Base-by-base conservation (phyloP, 2,113 vertebrate genomes). In the Anseranas semipalmata region DNA sequence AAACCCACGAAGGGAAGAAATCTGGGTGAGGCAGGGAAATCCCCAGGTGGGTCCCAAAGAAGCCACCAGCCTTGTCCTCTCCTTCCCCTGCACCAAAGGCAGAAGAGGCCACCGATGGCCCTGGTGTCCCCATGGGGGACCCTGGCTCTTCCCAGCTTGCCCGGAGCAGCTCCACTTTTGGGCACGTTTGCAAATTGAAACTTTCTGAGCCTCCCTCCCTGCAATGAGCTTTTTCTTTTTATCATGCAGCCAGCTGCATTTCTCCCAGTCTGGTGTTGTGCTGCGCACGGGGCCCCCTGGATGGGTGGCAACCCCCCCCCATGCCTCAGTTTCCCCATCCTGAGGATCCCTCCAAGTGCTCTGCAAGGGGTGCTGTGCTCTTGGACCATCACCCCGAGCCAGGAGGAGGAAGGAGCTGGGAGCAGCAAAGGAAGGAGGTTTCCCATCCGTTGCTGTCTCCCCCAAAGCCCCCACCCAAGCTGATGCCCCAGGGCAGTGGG, bases 11-110 rank as follows among this genome's bases (percentile, higher is more conserved):
- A 78, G 62, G 14, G 59, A 79, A 95, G 68, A 90, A 84, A 86
- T 12, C 72, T 52, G 79, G 39, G 79, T 4, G 66, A 50, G 72
- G 72, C 71, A 77, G 90, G 95, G 96, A 89, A 97, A 95, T 92
- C 65, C 95, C 93, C 96, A 0, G 0, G 0, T 27, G 0, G 5
- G 55, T 90, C 78, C 91, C 79, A 27, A 9, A 7, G 60, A 80
- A 45, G 46, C 52, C 37, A 7, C 15, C 6, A 3, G 14, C 3
- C 0, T 2, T 15, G 71, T 45, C n/a, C 52, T 24, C 43, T 90
- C 67, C 85, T 73, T 35, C 8, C 72, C 63, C 72, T 3, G 6
- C 59, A 20, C 50, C 48, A 24, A 28, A 39, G 66, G 59, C 39
- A 52, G 30, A 60, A 5, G 39, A 37, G 62, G 72, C 32, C 71